phyloP scores from a whole-genome alignment of 2,888 invertebrate genomes.

The Calliphora vomitoria region DNA sequence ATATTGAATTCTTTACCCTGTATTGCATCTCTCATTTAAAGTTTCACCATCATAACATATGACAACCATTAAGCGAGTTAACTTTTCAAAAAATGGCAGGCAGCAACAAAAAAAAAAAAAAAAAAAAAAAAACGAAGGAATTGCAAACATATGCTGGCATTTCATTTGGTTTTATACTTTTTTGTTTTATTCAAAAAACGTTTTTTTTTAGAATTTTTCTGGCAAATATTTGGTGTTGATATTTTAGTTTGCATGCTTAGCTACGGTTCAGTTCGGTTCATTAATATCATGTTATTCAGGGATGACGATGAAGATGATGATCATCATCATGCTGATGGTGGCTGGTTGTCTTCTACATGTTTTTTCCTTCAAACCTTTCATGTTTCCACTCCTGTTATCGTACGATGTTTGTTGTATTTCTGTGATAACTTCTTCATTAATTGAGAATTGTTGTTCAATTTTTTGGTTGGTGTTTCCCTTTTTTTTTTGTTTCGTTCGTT shows the following conservation, averaged over 20 bases:
- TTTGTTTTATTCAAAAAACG: too few species aligned
- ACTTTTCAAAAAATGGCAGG: background rate
- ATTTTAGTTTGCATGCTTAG: slow-evolving; percentile 70
- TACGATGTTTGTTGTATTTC: slow-evolving; percentile 74
- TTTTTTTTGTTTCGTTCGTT: slow-evolving; percentile 27
- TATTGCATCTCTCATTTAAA: slow-evolving; percentile 24
- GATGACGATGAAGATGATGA: slow-evolving; percentile 48
- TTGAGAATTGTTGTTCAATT: slow-evolving; percentile 83
- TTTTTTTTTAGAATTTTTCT: slow-evolving; percentile 41
- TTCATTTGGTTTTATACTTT: slow-evolving; percentile 73
- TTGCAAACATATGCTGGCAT: slow-evolving; percentile 63
- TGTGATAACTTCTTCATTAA: slow-evolving; percentile 81
- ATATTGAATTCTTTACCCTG: slow-evolving; percentile 6
- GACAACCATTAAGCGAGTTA: slow-evolving; percentile 61
- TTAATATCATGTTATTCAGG: slow-evolving; percentile 68
- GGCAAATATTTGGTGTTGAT: slow-evolving; percentile 59
- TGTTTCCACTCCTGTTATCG: slow-evolving; percentile 73
- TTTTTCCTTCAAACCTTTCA: slow-evolving; percentile 73
- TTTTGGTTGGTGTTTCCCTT: slow-evolving; percentile 51
- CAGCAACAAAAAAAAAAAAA: background rate
- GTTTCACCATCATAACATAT: slow-evolving; percentile 61
- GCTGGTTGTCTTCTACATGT: slow-evolving; percentile 54
- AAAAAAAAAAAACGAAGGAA: slow-evolving; percentile 17
- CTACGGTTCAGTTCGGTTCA: slow-evolving; percentile 64
- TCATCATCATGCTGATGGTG: slow-evolving; percentile 47